A percentile compares a stretch with the other conserved stretches of the same genome.
Conservation (phyloP, 2,888 invertebrate genomes). For the Drosophila pseudotakahashii region DNA sequence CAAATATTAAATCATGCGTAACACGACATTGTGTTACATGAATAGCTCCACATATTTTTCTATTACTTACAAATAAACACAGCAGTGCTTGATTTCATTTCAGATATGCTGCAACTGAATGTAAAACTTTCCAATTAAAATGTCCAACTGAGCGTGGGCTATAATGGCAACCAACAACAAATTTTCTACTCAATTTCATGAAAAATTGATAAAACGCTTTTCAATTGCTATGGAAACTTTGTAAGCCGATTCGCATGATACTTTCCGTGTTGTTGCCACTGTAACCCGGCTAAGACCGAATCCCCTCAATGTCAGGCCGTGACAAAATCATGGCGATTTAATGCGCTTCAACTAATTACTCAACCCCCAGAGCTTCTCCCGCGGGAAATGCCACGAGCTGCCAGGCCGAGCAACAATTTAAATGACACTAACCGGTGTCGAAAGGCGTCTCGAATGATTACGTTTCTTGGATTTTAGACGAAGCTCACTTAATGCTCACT, state of each 20-base stretch:
- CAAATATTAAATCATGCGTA: slow-evolving; percentile 9
- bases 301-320: slow-evolving; percentile 49
- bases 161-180: slow-evolving; percentile 1
- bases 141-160: slow-evolving; percentile 10
- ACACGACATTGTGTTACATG: not conserved
- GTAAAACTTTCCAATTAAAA: slow-evolving; percentile 57
- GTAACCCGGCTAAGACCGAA: slow-evolving; percentile 10
- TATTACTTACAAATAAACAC: slow-evolving; percentile 16
- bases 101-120: slow-evolving; percentile 52
- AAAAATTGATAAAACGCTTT: slow-evolving; percentile 42
- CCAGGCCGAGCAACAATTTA: slow-evolving; percentile 32
- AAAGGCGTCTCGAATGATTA: slow-evolving; percentile 16
- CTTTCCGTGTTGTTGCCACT: not conserved
- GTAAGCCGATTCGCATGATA: slow-evolving; percentile 45
- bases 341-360: slow-evolving; percentile 62
- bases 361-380: slow-evolving; percentile 9
- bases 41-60: not conserved
- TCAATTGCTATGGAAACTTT: slow-evolving; percentile 47
- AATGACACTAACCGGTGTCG: slow-evolving; percentile 23
- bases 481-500: not conserved
- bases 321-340: slow-evolving; percentile 60
- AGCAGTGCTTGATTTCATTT: slow-evolving; percentile 61
- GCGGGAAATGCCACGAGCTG: slow-evolving; percentile 29
- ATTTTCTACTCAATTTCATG: slow-evolving; percentile 21
- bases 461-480: not conserved